phyloP scores from a whole-genome alignment of 2,113 vertebrate species.

The Microtus richardsoni region DNA sequence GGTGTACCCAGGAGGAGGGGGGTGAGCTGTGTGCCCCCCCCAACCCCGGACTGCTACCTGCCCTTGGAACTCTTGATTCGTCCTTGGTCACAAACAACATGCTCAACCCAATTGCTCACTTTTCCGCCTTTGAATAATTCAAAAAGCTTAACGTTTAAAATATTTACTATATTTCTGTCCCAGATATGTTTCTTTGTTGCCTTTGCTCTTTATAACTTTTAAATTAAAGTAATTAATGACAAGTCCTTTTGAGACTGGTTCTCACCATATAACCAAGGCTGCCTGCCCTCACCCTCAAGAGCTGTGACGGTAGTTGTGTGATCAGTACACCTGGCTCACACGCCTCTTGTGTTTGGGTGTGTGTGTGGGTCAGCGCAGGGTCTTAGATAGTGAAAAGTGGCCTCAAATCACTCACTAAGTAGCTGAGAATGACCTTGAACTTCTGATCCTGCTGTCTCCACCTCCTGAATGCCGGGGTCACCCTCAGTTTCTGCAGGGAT shows the following conservation, averaged over 20 bases:
- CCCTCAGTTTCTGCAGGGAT: background rate
- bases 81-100: background rate
- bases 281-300: background rate
- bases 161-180: constrained; percentile 5
- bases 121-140: background rate
- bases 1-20: background rate
- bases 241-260: background rate
- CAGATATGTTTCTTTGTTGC: constrained; percentile 14
- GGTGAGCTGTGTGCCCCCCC: background rate
- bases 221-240: background rate
- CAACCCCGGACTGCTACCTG: no score
- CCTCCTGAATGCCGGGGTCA: background rate
- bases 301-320: background rate
- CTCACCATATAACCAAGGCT: background rate
- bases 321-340: background rate
- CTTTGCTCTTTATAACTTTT: constrained; percentile 13
- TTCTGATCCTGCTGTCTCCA: background rate
- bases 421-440: background rate
- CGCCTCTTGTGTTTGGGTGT: background rate
- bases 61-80: background rate
- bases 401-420: background rate
- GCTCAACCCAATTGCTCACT: background rate
- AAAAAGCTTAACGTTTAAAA: constrained; percentile 15
- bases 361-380: background rate
- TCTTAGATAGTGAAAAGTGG: background rate